A percentile compares a stretch with the other conserved stretches of the same genome.
Evolutionary conservation across 2,888 invertebrate species (phyloP).

Genomic region (Cosmorhoe ocellata): DNA sequence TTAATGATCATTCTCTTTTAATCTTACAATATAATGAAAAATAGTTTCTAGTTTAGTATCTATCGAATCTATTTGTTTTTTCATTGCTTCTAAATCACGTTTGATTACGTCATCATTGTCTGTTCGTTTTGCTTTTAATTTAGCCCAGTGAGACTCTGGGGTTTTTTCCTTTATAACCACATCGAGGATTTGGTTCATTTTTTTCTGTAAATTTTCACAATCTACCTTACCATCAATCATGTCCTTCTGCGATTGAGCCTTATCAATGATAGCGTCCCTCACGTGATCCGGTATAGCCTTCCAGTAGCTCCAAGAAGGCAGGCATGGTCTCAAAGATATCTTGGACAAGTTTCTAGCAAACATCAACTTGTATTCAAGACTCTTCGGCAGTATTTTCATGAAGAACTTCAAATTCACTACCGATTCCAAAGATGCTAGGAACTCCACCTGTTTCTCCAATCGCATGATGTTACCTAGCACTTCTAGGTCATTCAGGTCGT

Average conservation of each 20-base stretch:
- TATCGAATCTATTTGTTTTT: constrained; percentile 1
- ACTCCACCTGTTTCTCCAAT: constrained; percentile 80
- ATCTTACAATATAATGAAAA: neutral
- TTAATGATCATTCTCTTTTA: no score
- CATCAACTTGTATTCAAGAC: constrained; percentile 26
- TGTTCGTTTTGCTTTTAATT: neutral
- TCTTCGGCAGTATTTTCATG: constrained; percentile 28
- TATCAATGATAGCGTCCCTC: constrained; percentile 63
- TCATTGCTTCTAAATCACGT: neutral
- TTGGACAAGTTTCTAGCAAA: constrained; percentile 16
- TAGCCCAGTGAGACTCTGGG: neutral
- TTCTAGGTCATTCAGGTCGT: constrained; percentile 80
- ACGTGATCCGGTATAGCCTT: constrained; percentile 56
- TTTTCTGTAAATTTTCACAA: constrained; percentile 44
- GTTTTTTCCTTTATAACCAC: constrained; percentile 6
- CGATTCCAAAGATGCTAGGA: constrained; percentile 51
- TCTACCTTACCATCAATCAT: constrained; percentile 53
- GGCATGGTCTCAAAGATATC: constrained; percentile 29
- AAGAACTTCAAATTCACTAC: constrained; percentile 30
- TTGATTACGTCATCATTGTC: neutral
- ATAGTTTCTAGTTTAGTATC: constrained; percentile 6
- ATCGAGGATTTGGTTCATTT: constrained; percentile 37
- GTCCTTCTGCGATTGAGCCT: constrained; percentile 57
- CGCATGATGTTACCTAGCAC: constrained; percentile 78
- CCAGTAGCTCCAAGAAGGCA: constrained; percentile 27